These are phyloP conservation scores for Camponotus fellah DNA, from an alignment of 2,888 invertebrate species.

Conservation along the genomic window DNA sequence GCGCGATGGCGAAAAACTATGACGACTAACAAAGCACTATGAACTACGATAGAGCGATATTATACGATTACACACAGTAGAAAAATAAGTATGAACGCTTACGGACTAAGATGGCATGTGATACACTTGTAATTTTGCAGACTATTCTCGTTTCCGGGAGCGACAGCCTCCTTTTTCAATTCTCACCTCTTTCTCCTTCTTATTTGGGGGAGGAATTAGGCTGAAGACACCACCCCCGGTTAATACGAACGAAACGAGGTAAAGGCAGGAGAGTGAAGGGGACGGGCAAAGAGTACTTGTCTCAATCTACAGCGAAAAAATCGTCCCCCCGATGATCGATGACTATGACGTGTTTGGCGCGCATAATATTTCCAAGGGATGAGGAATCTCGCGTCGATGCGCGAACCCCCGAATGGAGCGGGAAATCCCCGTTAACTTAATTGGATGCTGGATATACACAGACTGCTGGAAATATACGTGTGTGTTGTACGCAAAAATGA, in stretches of 20 bases:
- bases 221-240: conserved; percentile 33
- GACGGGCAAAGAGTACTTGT: conserved; percentile 46
- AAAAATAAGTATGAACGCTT: conserved; percentile 74
- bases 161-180: conserved; percentile 13
- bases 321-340: conserved; percentile 18
- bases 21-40: conserved; percentile 44
- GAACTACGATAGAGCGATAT: conserved; percentile 61
- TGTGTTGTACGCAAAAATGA: conserved; percentile 13
- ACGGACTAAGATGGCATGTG: conserved; percentile 82
- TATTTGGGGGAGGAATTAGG: conserved; percentile 26
- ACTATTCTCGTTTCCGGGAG: conserved; percentile 56
- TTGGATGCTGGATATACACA: background rate
- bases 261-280: conserved; percentile 18
- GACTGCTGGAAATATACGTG: conserved; percentile 12
- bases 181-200: background rate
- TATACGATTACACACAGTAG: conserved; percentile 59
- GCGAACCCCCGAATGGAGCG: background rate
- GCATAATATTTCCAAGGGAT: background rate
- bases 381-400: background rate
- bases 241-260: conserved; percentile 39
- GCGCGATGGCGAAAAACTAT: conserved; percentile 34
- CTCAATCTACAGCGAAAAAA: conserved; percentile 23
- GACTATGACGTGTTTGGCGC: background rate
- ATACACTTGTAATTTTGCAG: conserved; percentile 74
- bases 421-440: conserved; percentile 30